Base-by-base conservation (phyloP, 2,888 invertebrate genomes). In the Bombyx huttoni region DNA sequence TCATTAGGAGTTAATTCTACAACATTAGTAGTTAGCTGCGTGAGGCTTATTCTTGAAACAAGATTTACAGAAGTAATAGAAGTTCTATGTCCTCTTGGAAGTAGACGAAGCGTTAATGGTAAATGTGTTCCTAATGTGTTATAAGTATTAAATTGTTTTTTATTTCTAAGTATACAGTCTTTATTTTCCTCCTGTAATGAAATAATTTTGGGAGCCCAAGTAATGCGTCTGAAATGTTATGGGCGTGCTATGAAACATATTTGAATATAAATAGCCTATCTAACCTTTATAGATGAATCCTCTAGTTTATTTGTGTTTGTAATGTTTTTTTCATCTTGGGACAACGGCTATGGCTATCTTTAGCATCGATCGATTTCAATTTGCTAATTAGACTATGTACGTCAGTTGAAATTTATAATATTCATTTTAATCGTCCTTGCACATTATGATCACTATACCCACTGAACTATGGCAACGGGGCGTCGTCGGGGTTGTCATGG, bases 1-100 rank as follows among this genome's bases (percentile, higher is more conserved):
- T 84, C 89, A 1, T 73, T 94, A 13, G 90, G 89, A 7, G 90
- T 94, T 0, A 92, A 94, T 67, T 89, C 90, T 0, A 89, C 87
- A 0, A 91, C 90, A 0, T 73, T 92, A 50, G 70, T 81, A 50
- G 66, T 94, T 1, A 86, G 90, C 56, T 94, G 94, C 64, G 77
- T 90, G 0, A 62, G 57, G n/a, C 49, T 80, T 1, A 65, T 63
- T 13, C 40, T 75, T 0, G 65, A 74, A 49, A 70, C 65, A 0
- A 76, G 89, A 49, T 73, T 88, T 40, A 67, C 70, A 0, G 73
- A 70, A 8, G 46, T 40, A 10, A 8, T 12, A 40, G 40, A 5
- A 24, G 24, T 35, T 0, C 53, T 47, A 0, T 88, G 87, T 54
- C 68, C 64, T 1, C 74, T 68, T 1, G 87, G 88, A 1, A 73